A percentile compares a stretch with the other conserved stretches of the same genome.
phyloP scores from a whole-genome alignment of 2,888 invertebrate species.

The Eueremaeus valkanovi region DNA sequence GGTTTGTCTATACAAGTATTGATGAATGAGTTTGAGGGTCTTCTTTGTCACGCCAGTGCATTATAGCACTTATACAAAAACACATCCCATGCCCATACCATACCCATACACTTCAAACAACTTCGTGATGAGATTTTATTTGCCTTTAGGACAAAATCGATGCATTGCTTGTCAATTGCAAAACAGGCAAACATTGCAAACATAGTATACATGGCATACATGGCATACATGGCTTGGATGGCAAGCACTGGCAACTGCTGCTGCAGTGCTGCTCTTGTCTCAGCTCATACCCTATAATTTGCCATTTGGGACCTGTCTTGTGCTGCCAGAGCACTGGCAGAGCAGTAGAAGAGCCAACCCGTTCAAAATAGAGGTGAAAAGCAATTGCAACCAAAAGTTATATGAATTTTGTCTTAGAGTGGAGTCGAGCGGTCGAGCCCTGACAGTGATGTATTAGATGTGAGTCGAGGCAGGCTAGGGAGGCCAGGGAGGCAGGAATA shows the following conservation, averaged over 20 bases:
- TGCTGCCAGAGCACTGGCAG: not conserved
- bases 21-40: constrained; percentile 30
- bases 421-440: not conserved
- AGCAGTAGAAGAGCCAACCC: not conserved
- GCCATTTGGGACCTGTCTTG: constrained; percentile 25
- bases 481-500: not conserved
- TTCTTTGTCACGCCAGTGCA: constrained; percentile 26
- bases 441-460: constrained; percentile 14
- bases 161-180: constrained; percentile 28
- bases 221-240: not conserved
- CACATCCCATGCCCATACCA: constrained; percentile 6
- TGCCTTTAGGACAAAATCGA: constrained; percentile 19
- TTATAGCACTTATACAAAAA: constrained; percentile 8
- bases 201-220: not conserved
- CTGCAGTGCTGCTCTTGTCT: constrained; percentile 12
- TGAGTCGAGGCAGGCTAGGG: not conserved
- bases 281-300: constrained; percentile 27
- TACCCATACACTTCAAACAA: constrained; percentile 12
- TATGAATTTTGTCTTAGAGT: constrained; percentile 24
- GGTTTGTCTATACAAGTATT: constrained; percentile 9
- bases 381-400: constrained; percentile 12
- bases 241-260: no score
- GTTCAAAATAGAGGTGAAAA: constrained; percentile 10
- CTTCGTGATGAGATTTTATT: constrained; percentile 29
- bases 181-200: constrained; percentile 18